phyloP scores from a whole-genome alignment of 2,797 vertebrate genomes.

The Cephalopachus bancanus region DNA sequence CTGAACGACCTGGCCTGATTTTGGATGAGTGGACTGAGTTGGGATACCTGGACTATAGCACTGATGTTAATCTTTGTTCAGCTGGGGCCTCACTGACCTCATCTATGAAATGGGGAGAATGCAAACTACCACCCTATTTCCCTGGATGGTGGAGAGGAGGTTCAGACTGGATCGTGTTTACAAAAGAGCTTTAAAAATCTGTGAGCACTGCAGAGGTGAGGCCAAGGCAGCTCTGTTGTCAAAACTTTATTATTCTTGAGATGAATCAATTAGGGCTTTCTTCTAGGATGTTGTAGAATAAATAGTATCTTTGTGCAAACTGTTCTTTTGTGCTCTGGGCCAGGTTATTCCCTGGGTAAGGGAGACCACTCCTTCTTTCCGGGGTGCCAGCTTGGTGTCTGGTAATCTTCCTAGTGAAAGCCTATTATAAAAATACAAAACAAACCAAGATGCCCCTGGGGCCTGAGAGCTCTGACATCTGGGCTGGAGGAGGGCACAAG shows the following conservation, averaged over 20 bases:
- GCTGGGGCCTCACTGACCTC: background rate
- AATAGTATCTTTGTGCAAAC: conserved; percentile 48
- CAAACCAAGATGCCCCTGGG: background rate
- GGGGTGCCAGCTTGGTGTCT: conserved; percentile 39
- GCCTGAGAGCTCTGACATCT: conserved; percentile 31
- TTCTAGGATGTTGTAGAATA: conserved; percentile 57
- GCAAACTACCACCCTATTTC: background rate
- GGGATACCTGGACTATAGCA: background rate
- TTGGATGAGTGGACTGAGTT: background rate
- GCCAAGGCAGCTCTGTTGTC: background rate
- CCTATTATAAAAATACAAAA: background rate
- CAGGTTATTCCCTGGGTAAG: background rate
- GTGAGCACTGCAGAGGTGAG: background rate
- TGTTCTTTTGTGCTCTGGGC: conserved; percentile 42
- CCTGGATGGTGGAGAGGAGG: background rate
- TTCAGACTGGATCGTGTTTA: background rate
- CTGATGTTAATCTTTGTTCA: background rate
- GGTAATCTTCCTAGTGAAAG: conserved; percentile 43
- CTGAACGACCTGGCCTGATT: background rate
- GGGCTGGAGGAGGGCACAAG: background rate
- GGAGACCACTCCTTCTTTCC: background rate
- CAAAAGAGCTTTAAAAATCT: background rate
- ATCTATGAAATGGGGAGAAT: background rate
- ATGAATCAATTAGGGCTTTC: background rate
- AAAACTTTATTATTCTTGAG: conserved; percentile 52